Evolutionary conservation across 2,113 vertebrate genomes (phyloP).

Genomic region (Melozone crissalis): DNA sequence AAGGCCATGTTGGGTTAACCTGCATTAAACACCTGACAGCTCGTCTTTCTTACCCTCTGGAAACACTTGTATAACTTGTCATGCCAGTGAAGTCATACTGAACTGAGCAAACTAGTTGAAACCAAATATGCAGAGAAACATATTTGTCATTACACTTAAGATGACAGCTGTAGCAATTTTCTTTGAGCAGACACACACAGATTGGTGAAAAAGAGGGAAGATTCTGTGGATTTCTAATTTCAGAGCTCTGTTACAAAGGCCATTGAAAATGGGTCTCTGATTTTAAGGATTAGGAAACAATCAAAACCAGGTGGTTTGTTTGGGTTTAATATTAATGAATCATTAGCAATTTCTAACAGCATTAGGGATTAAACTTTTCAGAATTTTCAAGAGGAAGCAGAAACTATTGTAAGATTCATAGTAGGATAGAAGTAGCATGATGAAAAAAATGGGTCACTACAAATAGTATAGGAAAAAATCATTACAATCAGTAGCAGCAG

Average conservation of each 20-base stretch:
- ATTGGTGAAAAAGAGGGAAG: constrained; percentile 29
- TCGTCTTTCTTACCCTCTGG: background rate
- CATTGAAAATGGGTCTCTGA: background rate
- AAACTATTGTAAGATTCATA: background rate
- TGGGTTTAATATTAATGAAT: constrained; percentile 38
- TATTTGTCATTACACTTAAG: constrained; percentile 49
- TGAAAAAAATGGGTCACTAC: background rate
- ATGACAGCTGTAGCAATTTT: constrained; percentile 51
- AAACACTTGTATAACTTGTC: constrained; percentile 37
- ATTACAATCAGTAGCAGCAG: background rate
- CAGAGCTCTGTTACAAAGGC: constrained; percentile 37
- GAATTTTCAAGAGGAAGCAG: constrained; percentile 9
- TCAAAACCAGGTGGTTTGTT: constrained; percentile 51
- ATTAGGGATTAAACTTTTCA: constrained; percentile 8
- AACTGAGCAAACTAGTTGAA: constrained; percentile 28
- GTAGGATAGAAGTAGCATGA: background rate
- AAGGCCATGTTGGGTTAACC: background rate
- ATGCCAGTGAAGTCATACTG: background rate
- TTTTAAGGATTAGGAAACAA: constrained; percentile 54
- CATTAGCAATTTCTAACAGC: constrained; percentile 20
- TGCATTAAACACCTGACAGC: background rate
- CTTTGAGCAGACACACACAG: constrained; percentile 1
- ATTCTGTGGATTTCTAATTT: constrained; percentile 43
- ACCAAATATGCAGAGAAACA: constrained; percentile 46
- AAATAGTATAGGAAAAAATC: background rate